Evolutionary conservation across 2,797 vertebrate genomes (phyloP).

Genomic region (Paguma larvata): DNA sequence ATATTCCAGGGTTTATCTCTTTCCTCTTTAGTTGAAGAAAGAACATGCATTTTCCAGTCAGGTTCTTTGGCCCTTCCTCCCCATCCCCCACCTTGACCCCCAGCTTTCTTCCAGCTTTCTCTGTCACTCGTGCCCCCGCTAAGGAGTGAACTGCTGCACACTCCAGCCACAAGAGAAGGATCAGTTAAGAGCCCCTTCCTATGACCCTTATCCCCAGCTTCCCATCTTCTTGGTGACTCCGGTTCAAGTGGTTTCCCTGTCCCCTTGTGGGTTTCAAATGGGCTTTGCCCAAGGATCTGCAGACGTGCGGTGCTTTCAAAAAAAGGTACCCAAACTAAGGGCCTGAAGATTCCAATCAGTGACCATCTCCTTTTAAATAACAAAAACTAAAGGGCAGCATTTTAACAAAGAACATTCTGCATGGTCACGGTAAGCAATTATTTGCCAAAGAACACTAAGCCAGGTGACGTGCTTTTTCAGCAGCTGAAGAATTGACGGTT

Average conservation of each 20-base stretch:
- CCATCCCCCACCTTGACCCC: too few species aligned
- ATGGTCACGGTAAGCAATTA: not conserved
- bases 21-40: not conserved
- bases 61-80: not conserved
- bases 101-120: not conserved
- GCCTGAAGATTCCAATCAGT: not conserved
- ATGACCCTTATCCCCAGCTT: not conserved
- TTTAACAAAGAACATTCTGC: not conserved
- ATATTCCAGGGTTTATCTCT: not conserved
- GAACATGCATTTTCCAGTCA: not conserved
- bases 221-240: accelerated
- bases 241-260: too few species aligned
- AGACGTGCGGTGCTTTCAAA: not conserved
- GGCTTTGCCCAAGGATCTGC: not conserved
- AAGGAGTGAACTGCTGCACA: not conserved
- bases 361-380: not conserved
- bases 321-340: not conserved
- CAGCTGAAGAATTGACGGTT: not conserved
- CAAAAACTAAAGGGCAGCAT: not conserved
- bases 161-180: not conserved
- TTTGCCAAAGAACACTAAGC: not conserved
- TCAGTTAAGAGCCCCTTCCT: accelerated
- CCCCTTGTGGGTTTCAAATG: not conserved
- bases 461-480: not conserved
- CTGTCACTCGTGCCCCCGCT: too few species aligned